Evolutionary conservation across 1,140 invertebrate genomes (phyloP), one percentile per base, ranked within the genome.

Genomic region (Bombus waltoni): DNA sequence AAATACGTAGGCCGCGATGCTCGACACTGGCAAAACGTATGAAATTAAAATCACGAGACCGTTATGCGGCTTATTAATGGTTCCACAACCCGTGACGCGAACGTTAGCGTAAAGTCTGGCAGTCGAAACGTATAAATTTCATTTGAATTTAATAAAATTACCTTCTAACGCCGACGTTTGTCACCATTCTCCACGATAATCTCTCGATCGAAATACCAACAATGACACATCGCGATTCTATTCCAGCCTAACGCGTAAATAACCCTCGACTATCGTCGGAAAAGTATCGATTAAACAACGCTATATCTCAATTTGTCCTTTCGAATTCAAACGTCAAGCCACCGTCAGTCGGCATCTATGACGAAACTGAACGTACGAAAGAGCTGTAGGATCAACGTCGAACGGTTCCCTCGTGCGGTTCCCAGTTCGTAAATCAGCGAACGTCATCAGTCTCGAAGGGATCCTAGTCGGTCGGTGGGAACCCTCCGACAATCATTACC

Each of bases 401-500:
- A 25, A 59, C 62, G 47, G 53, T 72, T 47, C 65, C n/a, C 3
- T 35, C 40, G 71, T n/a, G 32, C 62, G 40, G 42, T 44, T 25
- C 35, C 25, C 81, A 35, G 66, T n/a, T 18, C 47, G 77, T 82
- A 82, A 74, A 79, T 77, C 75, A 28, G 65, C 40, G 42, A 28
- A 72, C 70, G 77, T 57, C 53, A 44, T 42, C 75, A 32, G 44
- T 18, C 32, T 76, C 72, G 62, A 53, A n/a, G 18, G 57, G 15
- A 77, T 77, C 38, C 28, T n/a, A 28, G 47, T 6, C 47, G 32
- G 59, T 74, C 81, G 42, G 11, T 59, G 77, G 70, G 76, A 78
- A 81, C 81, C 73, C 59, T n/a, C 28, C 59, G 38, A 74, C 40
- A 74, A 78, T 62, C 74, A 79, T 89, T 83, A 70, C 15, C 57